These are phyloP conservation scores for Mastomys natalensis DNA, from an alignment of 2,113 vertebrate genomes.

Conservation along the genomic window DNA sequence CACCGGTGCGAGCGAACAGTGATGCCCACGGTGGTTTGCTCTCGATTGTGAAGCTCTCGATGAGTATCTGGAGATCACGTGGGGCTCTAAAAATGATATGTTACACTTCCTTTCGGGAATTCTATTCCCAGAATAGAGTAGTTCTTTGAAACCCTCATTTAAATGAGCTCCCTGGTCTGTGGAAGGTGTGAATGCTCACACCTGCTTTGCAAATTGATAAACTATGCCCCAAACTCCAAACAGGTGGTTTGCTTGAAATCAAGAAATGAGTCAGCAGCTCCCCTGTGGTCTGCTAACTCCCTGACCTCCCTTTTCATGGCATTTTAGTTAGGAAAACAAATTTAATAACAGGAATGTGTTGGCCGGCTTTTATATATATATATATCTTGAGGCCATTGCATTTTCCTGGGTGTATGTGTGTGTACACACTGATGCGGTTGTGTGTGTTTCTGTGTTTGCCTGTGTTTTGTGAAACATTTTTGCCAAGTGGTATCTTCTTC, in stretches of 20 bases:
- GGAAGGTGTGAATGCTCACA: slow-evolving; percentile 80
- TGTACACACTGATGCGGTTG: slow-evolving; percentile 75
- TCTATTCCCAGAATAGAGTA: slow-evolving; percentile 75
- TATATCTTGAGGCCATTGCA: background rate
- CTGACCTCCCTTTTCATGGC: background rate
- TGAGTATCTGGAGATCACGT: slow-evolving; percentile 58
- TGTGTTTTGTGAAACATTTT: slow-evolving; percentile 87
- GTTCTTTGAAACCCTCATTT: slow-evolving; percentile 82
- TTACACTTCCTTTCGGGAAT: slow-evolving; percentile 66
- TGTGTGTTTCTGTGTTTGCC: slow-evolving; percentile 83
- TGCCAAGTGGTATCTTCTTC: slow-evolving; percentile 87
- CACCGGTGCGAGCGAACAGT: background rate
- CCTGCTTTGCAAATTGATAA: slow-evolving; percentile 81
- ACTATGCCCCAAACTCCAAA: slow-evolving; percentile 65
- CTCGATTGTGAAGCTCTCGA: slow-evolving; percentile 63
- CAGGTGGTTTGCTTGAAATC: slow-evolving; percentile 82
- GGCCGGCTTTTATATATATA: background rate
- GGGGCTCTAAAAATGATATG: slow-evolving; percentile 74
- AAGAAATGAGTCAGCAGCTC: slow-evolving; percentile 64
- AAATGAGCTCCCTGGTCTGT: slow-evolving; percentile 73
- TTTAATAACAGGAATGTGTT: background rate
- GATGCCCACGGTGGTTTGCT: slow-evolving; percentile 7
- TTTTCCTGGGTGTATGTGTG: slow-evolving; percentile 45
- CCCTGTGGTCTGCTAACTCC: background rate
- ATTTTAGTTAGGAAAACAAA: background rate